Evolutionary conservation across 2,797 vertebrate species (phyloP), one percentile per base, ranked within the genome.

Genomic region (Artibeus lituratus): DNA sequence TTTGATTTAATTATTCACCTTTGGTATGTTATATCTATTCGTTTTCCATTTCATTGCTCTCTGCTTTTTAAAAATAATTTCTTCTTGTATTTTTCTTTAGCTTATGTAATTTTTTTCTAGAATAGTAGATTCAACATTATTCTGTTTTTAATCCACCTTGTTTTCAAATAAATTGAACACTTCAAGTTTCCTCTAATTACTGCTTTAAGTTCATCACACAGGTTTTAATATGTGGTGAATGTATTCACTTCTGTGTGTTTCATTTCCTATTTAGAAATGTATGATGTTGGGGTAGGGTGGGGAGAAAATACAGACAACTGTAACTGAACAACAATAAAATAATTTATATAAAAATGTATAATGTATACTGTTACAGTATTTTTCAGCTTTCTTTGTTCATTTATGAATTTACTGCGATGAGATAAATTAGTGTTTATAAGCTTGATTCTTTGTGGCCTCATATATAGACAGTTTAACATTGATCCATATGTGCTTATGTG

Each of bases 41-140:
- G 1, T 87, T 90, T 88, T 86, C n/a, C 85, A 19, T 91, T 93
- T 94, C 24, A 77, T 53, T 90, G 26, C 18, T 84, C 95, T 88
- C 59, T 90, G 72, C 37, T 72, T 96, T 96, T 37, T 94, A 16
- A 26, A 86, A 87, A 59, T 83, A 72, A 37, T 42, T 78, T n/a
- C 53, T 77, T 42, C 10, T 87, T 72, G 11, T 57, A 10, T 88
- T 94, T 94, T 94, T 83, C 39, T 32, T 67, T 76, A 22, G 44
- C n/a, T 93, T 93, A 18, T 9, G 8, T 8, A 55, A 15, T 32
- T 32, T 44, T 57, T 59, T 65, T 37, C 39, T 89, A 84, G 16
- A 14, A 14, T 49, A 74, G 84, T 90, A 70, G 24, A 65, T 7
- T 84, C 90, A 89, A 96, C 57, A 77, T 62, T 85, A 39, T 65